phyloP scores from a whole-genome alignment of 2,113 vertebrate genomes.

The Pituophis catenifer region DNA sequence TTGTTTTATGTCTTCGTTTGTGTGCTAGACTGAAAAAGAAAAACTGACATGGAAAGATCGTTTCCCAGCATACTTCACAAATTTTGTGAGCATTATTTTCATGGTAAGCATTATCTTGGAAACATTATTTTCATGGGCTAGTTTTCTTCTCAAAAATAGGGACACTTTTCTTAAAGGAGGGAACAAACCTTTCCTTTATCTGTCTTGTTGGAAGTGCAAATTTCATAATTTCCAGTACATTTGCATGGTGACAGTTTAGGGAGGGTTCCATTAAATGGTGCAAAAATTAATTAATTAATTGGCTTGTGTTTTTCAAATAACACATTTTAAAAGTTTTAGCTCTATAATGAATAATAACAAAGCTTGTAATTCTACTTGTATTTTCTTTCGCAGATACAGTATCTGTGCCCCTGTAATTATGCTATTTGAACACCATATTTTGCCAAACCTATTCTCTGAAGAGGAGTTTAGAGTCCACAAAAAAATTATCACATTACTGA shows the following conservation, averaged over 20 bases:
- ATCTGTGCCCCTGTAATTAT: neutral
- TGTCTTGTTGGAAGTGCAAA: neutral
- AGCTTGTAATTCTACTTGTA: neutral
- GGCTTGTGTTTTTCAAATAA: neutral
- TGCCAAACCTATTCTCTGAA: neutral
- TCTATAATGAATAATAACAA: neutral
- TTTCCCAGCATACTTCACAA: conserved; percentile 87
- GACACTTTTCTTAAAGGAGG: neutral
- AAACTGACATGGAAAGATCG: conserved; percentile 94
- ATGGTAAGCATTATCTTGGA: conserved; percentile 78
- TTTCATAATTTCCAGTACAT: neutral
- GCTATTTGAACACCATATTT: neutral
- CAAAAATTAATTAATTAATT: neutral
- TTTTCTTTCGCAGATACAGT: neutral
- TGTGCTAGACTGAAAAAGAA: conserved; percentile 80
- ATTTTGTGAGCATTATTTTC: conserved; percentile 82
- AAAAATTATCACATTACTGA: neutral
- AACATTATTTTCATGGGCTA: neutral
- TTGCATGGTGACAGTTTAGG: neutral
- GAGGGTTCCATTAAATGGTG: neutral
- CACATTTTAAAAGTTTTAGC: neutral
- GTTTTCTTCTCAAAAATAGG: neutral
- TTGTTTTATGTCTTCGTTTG: rapidly evolving
- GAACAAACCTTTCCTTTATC: neutral
- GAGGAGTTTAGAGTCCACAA: neutral